A percentile compares a stretch with the other conserved stretches of the same genome.
These are phyloP conservation scores for Spodoptera litura DNA, from an alignment of 1,140 invertebrate genomes.

Conservation along the genomic window DNA sequence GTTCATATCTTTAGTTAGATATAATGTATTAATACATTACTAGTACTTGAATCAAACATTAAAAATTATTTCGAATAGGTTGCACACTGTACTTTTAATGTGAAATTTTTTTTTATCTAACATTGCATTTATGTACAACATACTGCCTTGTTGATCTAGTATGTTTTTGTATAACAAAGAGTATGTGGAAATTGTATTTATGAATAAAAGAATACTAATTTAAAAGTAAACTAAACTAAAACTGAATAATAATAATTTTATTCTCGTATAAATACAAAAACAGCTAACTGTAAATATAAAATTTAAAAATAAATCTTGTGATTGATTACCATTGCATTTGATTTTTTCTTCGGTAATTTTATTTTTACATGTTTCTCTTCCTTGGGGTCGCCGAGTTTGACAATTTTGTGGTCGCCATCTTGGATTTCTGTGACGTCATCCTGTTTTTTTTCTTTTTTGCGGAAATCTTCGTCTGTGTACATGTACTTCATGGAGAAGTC, in stretches of 20 bases:
- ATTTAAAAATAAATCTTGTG: slow-evolving; percentile 83
- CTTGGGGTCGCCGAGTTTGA: slow-evolving; percentile 43
- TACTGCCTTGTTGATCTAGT: no score
- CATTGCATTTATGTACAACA: no score
- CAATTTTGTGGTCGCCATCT: slow-evolving; percentile 44
- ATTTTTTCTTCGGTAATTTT: slow-evolving; percentile 61
- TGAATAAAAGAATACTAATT: no score
- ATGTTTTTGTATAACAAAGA: no score
- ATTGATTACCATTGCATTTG: slow-evolving; percentile 82
- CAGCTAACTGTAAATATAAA: slow-evolving; percentile 38
- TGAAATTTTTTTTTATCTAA: no score
- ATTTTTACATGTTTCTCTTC: slow-evolving; percentile 50
- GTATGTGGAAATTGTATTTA: no score
- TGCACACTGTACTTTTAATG: no score
- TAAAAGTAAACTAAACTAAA: no score
- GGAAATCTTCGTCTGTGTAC: slow-evolving; percentile 61
- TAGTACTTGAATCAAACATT: no score
- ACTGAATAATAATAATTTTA: background rate
- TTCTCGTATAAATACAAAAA: background rate
- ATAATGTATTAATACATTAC: no score
- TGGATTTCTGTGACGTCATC: background rate
- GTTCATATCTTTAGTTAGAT: background rate
- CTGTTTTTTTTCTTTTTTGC: background rate
- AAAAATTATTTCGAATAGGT: no score
- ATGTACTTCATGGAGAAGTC: slow-evolving; percentile 79